A percentile compares a stretch with the other conserved stretches of the same genome.
phyloP scores from a whole-genome alignment of 1,140 invertebrate genomes.

The Zeugodacus cucurbitae region DNA sequence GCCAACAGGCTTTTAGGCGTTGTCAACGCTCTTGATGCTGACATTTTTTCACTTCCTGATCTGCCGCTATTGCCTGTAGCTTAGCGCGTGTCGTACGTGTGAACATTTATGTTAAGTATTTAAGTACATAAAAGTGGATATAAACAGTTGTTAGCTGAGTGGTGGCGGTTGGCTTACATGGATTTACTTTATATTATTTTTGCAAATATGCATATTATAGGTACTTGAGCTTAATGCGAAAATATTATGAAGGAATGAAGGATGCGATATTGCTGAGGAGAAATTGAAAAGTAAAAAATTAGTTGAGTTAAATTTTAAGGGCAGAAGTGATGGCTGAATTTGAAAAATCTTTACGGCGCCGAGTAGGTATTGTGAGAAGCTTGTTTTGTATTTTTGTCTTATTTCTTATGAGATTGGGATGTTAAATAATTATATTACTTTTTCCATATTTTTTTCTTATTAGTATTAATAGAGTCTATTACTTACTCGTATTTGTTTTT shows the following conservation, averaged over 20 bases:
- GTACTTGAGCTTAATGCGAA: neutral
- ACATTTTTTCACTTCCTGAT: neutral
- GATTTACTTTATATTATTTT: neutral
- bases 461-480: too few relatives aligned
- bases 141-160: neutral
- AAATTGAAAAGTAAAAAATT: neutral
- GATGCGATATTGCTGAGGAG: neutral
- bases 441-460: too few relatives aligned
- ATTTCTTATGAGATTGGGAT: too few relatives aligned
- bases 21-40: conserved; percentile 17
- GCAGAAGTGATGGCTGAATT: too few relatives aligned
- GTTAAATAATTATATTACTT: too few relatives aligned
- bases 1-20: conserved; percentile 15
- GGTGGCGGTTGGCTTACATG: conserved; percentile 2
- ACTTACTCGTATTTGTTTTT: too few relatives aligned
- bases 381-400: too few relatives aligned
- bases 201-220: neutral
- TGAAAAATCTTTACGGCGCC: too few relatives aligned
- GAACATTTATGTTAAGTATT: conserved; percentile 12
- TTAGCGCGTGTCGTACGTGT: conserved; percentile 12
- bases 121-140: conserved; percentile 1
- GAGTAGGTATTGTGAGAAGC: too few relatives aligned
- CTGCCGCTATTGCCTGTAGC: neutral
- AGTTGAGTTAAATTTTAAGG: too few relatives aligned
- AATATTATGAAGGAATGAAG: neutral